Conservation (phyloP, 2,797 vertebrate species). For the Oceanodroma leucorhoa region DNA sequence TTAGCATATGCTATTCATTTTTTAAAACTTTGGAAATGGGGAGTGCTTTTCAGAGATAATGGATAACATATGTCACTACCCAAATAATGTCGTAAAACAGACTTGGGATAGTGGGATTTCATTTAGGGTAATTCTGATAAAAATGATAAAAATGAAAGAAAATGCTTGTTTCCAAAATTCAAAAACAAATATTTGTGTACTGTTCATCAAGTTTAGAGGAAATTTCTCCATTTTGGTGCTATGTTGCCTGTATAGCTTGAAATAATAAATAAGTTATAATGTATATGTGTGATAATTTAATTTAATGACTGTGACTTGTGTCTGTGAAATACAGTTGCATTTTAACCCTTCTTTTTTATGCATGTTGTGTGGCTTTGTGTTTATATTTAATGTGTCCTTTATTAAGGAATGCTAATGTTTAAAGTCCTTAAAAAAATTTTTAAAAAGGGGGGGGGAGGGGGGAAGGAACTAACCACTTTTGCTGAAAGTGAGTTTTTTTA, state of each 20-base stretch:
- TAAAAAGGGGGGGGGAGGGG: fast-evolving
- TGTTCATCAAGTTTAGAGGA: not conserved
- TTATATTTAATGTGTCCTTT: conserved; percentile 35
- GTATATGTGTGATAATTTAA: conserved; percentile 68
- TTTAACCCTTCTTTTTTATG: conserved; percentile 59
- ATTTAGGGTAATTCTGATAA: not conserved
- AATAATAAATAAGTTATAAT: conserved; percentile 71
- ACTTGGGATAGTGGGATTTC: conserved; percentile 9
- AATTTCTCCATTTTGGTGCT: conserved; percentile 44
- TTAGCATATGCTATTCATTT: conserved; percentile 20
- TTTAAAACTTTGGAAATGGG: not conserved
- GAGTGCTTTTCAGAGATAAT: not conserved
- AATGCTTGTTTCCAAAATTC: not conserved
- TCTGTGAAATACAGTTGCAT: conserved; percentile 64
- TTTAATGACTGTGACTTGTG: conserved; percentile 54
- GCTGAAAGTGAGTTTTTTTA: not conserved
- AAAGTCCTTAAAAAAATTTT: not conserved
- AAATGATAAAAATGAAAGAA: conserved; percentile 13
- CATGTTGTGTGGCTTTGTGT: conserved; percentile 66
- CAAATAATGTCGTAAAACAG: not conserved
- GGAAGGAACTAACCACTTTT: not conserved
- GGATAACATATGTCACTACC: not conserved
- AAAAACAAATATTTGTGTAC: not conserved
- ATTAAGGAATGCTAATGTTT: conserved; percentile 38
- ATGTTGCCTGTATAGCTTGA: conserved; percentile 63